phyloP scores from a whole-genome alignment of 2,113 vertebrate species.

The Nanger granti region DNA sequence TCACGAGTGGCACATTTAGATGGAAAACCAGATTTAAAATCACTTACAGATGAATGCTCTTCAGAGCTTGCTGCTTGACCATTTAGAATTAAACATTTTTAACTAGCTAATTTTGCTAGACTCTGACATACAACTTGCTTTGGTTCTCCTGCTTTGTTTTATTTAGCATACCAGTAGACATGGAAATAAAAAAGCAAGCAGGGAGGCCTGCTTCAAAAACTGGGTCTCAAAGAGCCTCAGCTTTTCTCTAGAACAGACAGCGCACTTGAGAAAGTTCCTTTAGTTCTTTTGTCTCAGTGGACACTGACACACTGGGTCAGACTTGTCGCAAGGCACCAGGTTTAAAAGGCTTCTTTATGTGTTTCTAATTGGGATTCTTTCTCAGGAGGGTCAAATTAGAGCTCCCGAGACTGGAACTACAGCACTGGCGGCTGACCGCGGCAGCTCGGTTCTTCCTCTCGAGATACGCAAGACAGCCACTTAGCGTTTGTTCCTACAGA shows the following conservation, averaged over 20 bases:
- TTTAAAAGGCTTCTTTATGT: constrained; percentile 71
- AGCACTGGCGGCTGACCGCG: constrained; percentile 10
- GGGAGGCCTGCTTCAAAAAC: constrained; percentile 70
- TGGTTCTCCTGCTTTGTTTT: not conserved
- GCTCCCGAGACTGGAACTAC: not conserved
- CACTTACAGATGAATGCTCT: constrained; percentile 32
- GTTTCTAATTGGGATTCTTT: constrained; percentile 63
- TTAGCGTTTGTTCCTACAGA: constrained; percentile 40
- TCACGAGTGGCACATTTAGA: not conserved
- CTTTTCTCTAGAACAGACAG: constrained; percentile 75
- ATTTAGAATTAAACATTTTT: constrained; percentile 14
- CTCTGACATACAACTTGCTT: not conserved
- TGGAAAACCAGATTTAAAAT: constrained; percentile 39
- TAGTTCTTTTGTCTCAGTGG: constrained; percentile 66
- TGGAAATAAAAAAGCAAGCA: not conserved
- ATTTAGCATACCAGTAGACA: not conserved
- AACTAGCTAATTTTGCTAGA: constrained; percentile 27
- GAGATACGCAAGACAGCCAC: constrained; percentile 40
- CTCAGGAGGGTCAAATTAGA: constrained; percentile 55
- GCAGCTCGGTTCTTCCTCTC: constrained; percentile 8
- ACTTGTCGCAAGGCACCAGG: constrained; percentile 39
- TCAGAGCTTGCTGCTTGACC: not conserved
- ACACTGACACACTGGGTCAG: constrained; percentile 69
- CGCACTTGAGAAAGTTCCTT: constrained; percentile 67
- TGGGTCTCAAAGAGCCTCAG: constrained; percentile 65